phyloP scores from a whole-genome alignment of 2,797 vertebrate genomes.

The Galago senegalensis region DNA sequence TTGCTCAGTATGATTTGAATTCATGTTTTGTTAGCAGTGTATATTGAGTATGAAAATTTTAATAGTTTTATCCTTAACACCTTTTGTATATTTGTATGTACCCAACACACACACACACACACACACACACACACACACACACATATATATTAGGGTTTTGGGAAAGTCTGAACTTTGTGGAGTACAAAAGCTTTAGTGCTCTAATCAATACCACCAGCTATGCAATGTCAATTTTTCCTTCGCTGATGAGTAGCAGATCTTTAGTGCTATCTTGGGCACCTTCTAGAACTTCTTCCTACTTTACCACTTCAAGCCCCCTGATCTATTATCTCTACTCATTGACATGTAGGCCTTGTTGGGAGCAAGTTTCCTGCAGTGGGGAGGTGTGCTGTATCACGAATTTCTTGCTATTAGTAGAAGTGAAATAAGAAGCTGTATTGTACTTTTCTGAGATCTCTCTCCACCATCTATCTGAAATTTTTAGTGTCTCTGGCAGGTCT shows the following conservation, averaged over 20 bases:
- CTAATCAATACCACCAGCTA: slow-evolving; percentile 7
- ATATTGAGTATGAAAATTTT: no score
- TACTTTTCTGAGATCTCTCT: neutral
- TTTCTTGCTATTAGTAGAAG: neutral
- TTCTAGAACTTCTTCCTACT: slow-evolving; percentile 23
- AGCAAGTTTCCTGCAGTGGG: neutral
- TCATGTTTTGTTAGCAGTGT: no score
- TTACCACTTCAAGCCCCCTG: neutral
- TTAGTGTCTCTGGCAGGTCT: neutral
- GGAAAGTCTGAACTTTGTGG: neutral
- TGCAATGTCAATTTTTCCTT: slow-evolving; percentile 19
- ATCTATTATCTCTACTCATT: neutral
- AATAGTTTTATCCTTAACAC: no score
- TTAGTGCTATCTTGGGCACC: neutral
- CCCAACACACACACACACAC: no score
- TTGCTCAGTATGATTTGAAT: no score
- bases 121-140: neutral
- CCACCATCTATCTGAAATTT: neutral
- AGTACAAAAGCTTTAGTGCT: slow-evolving; percentile 57
- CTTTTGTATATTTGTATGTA: no score
- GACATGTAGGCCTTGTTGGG: neutral
- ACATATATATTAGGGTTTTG: slow-evolving; percentile 54
- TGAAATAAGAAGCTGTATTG: neutral
- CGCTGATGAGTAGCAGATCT: neutral
- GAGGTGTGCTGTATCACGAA: neutral